Evolutionary conservation across 1,140 invertebrate genomes (phyloP).

Genomic region (Acromyrmex echinatior): DNA sequence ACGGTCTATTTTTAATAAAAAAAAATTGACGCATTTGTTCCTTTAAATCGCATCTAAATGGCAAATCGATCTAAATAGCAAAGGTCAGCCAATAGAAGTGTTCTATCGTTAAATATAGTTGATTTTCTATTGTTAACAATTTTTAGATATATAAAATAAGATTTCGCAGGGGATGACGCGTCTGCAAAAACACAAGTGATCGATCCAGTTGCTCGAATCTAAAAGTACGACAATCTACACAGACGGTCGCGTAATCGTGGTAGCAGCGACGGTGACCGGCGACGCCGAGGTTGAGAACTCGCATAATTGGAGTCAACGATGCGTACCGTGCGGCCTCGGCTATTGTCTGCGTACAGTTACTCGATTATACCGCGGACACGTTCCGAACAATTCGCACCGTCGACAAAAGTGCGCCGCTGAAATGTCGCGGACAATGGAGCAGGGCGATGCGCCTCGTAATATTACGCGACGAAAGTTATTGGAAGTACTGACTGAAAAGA

Average conservation of each 20-base stretch:
- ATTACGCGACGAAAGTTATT: conserved; percentile 34
- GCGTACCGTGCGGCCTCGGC: conserved; percentile 80
- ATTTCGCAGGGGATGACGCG: not conserved
- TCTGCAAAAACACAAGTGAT: not conserved
- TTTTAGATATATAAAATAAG: not conserved
- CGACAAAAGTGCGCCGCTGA: conserved; percentile 68
- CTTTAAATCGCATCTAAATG: not conserved
- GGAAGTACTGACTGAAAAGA: conserved; percentile 8
- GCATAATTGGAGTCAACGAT: conserved; percentile 82
- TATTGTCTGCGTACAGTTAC: conserved; percentile 82
- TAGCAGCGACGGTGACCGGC: conserved; percentile 1
- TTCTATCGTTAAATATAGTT: not conserved
- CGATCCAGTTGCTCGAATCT: not conserved
- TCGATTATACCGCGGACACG: conserved; percentile 79
- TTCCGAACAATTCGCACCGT: conserved; percentile 71
- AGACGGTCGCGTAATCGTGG: conserved; percentile 40
- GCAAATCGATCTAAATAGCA: not conserved
- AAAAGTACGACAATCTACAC: not conserved
- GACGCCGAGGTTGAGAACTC: conserved; percentile 78
- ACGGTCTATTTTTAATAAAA: not conserved
- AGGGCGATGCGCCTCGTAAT: conserved; percentile 14
- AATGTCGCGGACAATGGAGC: conserved; percentile 59
- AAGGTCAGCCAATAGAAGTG: not conserved
- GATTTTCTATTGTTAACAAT: not conserved
- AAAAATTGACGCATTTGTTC: not conserved